Evolutionary conservation across 1,140 invertebrate species (phyloP), one percentile per base, ranked within the genome.

Genomic region (Calliopsis andreniformis): DNA sequence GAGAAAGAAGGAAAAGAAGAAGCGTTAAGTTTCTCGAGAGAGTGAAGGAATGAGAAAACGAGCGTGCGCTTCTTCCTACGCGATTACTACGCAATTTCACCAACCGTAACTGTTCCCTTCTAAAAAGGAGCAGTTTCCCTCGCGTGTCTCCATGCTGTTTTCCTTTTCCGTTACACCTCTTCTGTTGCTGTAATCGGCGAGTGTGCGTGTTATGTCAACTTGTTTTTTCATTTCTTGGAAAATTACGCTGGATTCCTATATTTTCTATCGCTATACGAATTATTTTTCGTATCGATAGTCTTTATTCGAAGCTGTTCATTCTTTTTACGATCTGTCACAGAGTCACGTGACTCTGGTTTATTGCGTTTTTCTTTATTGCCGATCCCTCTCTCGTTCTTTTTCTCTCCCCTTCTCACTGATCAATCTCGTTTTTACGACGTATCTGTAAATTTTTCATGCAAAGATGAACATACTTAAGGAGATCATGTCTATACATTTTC

Each of bases 11-110:
- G 53, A 23, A 68, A 53, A 68, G 58, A 42, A 66, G 58, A 78
- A 62, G 23, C 58, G 53, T 47, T 10, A 10, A 39, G 7, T 10
- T 25, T 10, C 35, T 45, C 39, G 67, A 45, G 62, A 12, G 16
- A 61, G 7, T 42, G 51, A 25, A n/a, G 47, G 51, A 25, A 18
- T 8, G 43, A 58, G 80, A 62, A 45, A 69, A 63, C 35, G 43
- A 64, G 47, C 35, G 39, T 76, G 45, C 25, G 23, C 23, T 30
- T 73, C 63, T 59, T 67, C 58, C 69, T 71, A 68, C 75, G 47
- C 49, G 53, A 42, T n/a, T 67, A 47, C 76, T 73, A 72, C 68
- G 62, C 68, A 78, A 66, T 80, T 67, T 61, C 58, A 45, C 58
- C 28, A 51, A 58, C 28, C 30, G 18, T 71, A 20, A 28, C 28